Evolutionary conservation across 2,113 vertebrate genomes (phyloP).

Genomic region (Thomomys bottae): DNA sequence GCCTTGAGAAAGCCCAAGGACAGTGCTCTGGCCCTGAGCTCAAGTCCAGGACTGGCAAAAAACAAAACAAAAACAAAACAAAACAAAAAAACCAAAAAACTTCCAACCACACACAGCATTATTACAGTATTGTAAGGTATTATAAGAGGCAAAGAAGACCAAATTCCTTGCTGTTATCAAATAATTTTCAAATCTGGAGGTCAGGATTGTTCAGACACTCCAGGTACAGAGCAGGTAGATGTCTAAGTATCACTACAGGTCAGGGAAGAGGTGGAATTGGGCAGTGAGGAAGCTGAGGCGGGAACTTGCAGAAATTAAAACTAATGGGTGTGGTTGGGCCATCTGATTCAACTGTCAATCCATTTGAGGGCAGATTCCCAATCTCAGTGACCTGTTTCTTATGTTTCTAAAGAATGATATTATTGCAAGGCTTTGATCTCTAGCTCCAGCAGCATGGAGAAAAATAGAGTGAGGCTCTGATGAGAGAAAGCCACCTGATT

Average conservation of each 20-base stretch:
- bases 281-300: background rate
- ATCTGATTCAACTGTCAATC: background rate
- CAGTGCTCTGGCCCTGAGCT: no score
- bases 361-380: conserved; percentile 54
- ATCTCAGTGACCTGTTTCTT: conserved; percentile 1
- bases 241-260: background rate
- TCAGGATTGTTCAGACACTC: background rate
- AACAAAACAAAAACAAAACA: no score
- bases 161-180: background rate
- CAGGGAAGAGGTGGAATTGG: background rate
- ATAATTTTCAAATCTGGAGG: background rate
- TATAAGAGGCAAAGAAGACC: background rate
- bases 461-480: no score
- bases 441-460: no score
- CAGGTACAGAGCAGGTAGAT: background rate
- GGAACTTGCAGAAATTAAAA: background rate
- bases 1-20: no score
- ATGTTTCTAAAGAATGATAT: conserved; percentile 40
- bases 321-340: background rate
- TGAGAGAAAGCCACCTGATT: background rate
- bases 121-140: background rate
- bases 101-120: background rate
- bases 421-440: no score
- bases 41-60: no score
- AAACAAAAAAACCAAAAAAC: background rate